Percentiles rank a stretch among this genome's conserved stretches.
phyloP scores from a whole-genome alignment of 2,113 vertebrate species.

The Gobiocypris rarus region DNA sequence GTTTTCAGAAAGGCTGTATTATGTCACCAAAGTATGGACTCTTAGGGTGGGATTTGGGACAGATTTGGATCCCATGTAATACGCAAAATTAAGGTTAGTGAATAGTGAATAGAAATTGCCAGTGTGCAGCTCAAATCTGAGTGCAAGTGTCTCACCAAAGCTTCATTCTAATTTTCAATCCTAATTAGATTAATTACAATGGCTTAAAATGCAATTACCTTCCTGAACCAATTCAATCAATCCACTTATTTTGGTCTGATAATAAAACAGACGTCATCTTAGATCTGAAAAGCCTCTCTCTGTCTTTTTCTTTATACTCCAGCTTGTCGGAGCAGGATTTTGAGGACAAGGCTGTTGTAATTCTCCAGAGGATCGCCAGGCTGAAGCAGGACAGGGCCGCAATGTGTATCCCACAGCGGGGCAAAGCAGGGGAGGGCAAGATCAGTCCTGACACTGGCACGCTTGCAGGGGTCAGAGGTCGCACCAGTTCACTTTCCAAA shows the following conservation, averaged over 20 bases:
- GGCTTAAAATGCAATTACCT: slow-evolving; percentile 15
- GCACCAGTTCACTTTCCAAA: slow-evolving; percentile 51
- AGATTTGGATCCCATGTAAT: too few species aligned
- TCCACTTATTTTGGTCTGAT: slow-evolving; percentile 24
- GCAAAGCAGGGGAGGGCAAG: slow-evolving; percentile 46
- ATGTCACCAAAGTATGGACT: background rate
- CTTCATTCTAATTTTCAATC: background rate
- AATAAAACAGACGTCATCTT: slow-evolving; percentile 13
- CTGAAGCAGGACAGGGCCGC: slow-evolving; percentile 76
- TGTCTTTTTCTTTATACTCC: slow-evolving; percentile 50
- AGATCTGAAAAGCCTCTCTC: slow-evolving; percentile 8
- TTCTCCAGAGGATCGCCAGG: slow-evolving; percentile 71
- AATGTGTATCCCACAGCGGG: slow-evolving; percentile 73
- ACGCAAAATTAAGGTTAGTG: too few species aligned
- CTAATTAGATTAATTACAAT: slow-evolving; percentile 18
- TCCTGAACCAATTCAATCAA: slow-evolving; percentile 21
- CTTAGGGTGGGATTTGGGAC: background rate
- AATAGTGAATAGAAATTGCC: too few species aligned
- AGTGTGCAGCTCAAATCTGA: background rate
- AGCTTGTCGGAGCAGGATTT: slow-evolving; percentile 51
- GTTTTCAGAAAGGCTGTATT: background rate
- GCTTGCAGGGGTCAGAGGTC: slow-evolving; percentile 62
- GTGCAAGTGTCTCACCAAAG: background rate
- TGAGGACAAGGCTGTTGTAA: slow-evolving; percentile 68
- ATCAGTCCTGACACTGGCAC: slow-evolving; percentile 65